phyloP scores from a whole-genome alignment of 2,888 invertebrate species.

The Synergus laeviventris region DNA sequence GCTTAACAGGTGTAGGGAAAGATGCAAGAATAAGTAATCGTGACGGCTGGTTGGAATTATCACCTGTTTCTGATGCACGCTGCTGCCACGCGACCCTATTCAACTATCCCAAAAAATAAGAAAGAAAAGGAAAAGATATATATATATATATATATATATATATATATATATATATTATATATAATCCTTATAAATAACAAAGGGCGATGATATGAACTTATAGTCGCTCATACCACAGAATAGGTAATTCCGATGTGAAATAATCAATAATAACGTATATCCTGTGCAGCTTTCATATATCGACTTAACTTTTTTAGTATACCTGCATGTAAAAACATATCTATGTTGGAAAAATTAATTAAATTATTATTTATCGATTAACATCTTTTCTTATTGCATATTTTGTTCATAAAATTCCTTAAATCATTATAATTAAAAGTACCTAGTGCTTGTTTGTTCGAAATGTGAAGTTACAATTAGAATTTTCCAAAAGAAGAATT shows the following conservation, averaged over 20 bases:
- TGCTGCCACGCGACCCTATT: background rate
- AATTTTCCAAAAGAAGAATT: too few relatives aligned
- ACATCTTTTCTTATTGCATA: too few relatives aligned
- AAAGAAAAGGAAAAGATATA: background rate
- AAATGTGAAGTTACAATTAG: too few relatives aligned
- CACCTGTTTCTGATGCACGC: conserved; percentile 16
- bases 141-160: too few relatives aligned
- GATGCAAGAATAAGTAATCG: conserved; percentile 33
- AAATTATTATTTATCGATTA: background rate
- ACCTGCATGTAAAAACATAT: too few relatives aligned
- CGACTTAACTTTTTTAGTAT: background rate
- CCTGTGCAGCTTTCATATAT: conserved; percentile 11
- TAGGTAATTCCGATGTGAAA: conserved; percentile 17
- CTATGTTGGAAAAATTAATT: too few relatives aligned
- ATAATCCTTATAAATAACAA: background rate
- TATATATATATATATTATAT: too few relatives aligned
- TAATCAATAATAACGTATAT: conserved; percentile 23
- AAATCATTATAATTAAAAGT: too few relatives aligned
- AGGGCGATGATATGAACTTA: conserved; percentile 29
- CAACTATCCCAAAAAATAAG: background rate
- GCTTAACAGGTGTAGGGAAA: conserved; percentile 36
- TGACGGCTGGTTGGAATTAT: conserved; percentile 7
- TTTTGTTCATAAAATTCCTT: too few relatives aligned
- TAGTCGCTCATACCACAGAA: background rate
- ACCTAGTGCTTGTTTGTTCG: too few relatives aligned